Evolutionary conservation across 2,888 invertebrate species (phyloP).

Genomic region (Stenodema calcarata): DNA sequence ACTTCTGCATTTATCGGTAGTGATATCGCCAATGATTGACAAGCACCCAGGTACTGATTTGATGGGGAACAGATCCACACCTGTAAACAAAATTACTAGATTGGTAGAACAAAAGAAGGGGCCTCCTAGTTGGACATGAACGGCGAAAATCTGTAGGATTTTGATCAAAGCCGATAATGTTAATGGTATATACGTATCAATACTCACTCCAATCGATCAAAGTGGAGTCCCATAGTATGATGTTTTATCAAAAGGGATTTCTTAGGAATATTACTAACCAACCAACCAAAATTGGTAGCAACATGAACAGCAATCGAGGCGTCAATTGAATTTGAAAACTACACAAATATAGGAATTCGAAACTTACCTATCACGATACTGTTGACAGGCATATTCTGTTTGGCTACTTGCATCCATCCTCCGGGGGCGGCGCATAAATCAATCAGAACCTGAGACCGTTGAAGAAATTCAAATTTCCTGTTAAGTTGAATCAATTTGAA

Average conservation of each 20-base stretch:
- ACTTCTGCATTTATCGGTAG: conserved; percentile 89
- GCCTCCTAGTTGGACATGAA: too few relatives aligned
- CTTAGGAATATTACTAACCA: too few relatives aligned
- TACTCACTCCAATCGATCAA: too few relatives aligned
- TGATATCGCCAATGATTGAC: conserved; percentile 91
- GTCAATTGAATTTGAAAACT: too few relatives aligned
- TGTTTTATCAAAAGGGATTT: too few relatives aligned
- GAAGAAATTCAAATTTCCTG: conserved; percentile 94
- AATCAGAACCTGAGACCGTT: conserved; percentile 93
- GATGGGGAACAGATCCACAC: conserved; percentile 96
- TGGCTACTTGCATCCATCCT: conserved; percentile 99
- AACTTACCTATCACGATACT: conserved; percentile 81
- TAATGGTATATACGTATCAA: too few relatives aligned
- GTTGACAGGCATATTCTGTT: conserved; percentile 96
- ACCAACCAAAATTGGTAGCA: too few relatives aligned
- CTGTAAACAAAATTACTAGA: conserved; percentile 59
- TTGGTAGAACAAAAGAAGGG: not conserved
- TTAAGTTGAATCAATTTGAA: conserved; percentile 98
- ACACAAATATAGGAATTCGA: too few relatives aligned
- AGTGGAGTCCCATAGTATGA: too few relatives aligned
- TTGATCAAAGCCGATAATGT: too few relatives aligned
- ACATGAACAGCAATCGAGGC: too few relatives aligned
- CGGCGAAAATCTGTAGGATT: too few relatives aligned
- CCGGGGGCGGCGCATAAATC: conserved; percentile 99
- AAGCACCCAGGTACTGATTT: conserved; percentile 89